Evolutionary conservation across 37 sponge, comb jelly and placozoan genomes (phyloP).

Genomic region (Crambe crambe): DNA sequence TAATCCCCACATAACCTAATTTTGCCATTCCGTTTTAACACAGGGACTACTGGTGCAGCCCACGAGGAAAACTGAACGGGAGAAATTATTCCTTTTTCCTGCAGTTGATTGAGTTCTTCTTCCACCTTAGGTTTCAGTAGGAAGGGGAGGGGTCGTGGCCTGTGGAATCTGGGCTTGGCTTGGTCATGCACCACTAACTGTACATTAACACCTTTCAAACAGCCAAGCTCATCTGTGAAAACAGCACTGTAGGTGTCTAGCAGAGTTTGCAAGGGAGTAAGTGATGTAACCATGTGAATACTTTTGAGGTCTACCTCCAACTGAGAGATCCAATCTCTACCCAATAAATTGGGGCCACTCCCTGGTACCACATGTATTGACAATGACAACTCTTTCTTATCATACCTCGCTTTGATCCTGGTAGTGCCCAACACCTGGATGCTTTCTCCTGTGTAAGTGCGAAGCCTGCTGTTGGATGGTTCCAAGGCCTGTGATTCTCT

Average conservation of each 20-base stretch:
- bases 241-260: neutral
- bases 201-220: neutral
- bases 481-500: too few species aligned
- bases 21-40: neutral
- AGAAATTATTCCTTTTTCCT: neutral
- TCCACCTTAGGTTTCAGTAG: neutral
- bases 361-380: too few species aligned
- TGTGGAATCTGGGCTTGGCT: neutral
- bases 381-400: too few species aligned
- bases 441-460: too few species aligned
- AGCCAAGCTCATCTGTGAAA: neutral
- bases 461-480: too few species aligned
- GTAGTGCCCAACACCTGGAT: too few species aligned
- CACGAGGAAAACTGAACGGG: neutral
- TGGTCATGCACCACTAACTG: neutral
- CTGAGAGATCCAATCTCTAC: conserved; percentile 24
- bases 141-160: neutral
- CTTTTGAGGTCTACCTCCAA: neutral
- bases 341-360: conserved; percentile 34
- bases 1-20: neutral
- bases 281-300: neutral
- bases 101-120: neutral
- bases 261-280: neutral
- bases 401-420: too few species aligned
- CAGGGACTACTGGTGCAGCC: neutral